Evolutionary conservation across 2,113 vertebrate genomes (phyloP).

Genomic region (Prionailurus viverrinus): DNA sequence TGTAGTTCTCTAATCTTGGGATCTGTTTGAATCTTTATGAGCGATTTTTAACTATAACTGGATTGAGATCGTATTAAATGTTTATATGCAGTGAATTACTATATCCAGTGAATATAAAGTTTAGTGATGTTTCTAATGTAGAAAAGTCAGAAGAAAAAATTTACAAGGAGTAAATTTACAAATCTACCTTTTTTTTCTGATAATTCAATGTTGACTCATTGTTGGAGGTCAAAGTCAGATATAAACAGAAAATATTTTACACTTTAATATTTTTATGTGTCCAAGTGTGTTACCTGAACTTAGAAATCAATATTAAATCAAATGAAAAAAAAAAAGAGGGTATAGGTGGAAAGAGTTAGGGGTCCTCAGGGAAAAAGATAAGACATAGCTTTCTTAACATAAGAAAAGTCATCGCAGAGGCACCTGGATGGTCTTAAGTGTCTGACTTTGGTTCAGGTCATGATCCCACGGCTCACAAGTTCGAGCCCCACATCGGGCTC

Average conservation of each 20-base stretch:
- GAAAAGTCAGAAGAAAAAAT: constrained; percentile 20
- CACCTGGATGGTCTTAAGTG: too few relatives aligned
- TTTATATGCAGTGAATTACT: constrained; percentile 38
- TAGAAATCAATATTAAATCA: constrained; percentile 16
- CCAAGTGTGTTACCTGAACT: neutral
- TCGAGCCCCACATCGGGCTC: too few relatives aligned
- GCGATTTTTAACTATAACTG: constrained; percentile 5
- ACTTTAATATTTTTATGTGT: neutral
- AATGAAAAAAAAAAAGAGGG: neutral
- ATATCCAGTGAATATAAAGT: neutral
- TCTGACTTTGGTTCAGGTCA: too few relatives aligned
- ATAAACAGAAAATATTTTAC: neutral
- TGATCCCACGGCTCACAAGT: too few relatives aligned
- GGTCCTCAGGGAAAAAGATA: neutral
- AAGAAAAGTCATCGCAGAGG: neutral
- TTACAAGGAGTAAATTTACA: neutral
- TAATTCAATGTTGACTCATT: neutral
- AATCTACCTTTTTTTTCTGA: neutral
- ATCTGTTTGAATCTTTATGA: constrained; percentile 56
- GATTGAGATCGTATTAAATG: constrained; percentile 41
- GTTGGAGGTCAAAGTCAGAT: neutral
- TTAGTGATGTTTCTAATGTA: constrained; percentile 17
- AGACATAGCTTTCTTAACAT: neutral
- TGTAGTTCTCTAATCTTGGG: neutral
- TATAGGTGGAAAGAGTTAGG: neutral